These are phyloP conservation scores for Pocillopora damicornis DNA, from an alignment of 64 coral and sea anemone species.

Conservation along the genomic window DNA sequence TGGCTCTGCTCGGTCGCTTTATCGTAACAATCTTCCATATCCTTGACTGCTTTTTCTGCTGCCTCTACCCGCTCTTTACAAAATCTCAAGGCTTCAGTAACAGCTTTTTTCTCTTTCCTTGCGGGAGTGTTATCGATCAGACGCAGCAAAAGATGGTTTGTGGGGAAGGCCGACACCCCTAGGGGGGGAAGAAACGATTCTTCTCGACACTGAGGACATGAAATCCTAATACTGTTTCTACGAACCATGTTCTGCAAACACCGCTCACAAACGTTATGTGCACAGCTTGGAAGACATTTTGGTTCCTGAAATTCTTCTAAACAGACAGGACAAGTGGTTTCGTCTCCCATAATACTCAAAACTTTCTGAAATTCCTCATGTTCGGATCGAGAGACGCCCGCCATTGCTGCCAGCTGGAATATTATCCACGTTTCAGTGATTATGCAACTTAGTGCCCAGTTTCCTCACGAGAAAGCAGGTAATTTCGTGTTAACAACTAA, in stretches of 20 bases:
- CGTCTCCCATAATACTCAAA: slow-evolving; percentile 39
- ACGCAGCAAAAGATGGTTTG: slow-evolving; percentile 37
- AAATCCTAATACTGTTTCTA: slow-evolving; percentile 11
- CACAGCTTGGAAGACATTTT: slow-evolving; percentile 61
- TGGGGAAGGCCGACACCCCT: slow-evolving; percentile 29
- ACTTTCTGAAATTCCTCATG: slow-evolving; percentile 9
- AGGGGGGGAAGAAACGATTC: slow-evolving; percentile 6
- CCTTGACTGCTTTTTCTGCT: slow-evolving; percentile 14
- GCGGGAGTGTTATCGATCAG: slow-evolving; percentile 35
- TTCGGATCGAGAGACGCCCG: slow-evolving; percentile 2
- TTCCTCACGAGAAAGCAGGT: not conserved
- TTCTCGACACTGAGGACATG: slow-evolving; percentile 32
- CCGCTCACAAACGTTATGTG: slow-evolving; percentile 64
- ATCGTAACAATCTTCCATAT: slow-evolving; percentile 20
- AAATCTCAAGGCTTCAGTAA: not conserved
- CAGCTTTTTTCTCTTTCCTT: slow-evolving; percentile 32
- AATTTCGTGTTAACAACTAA: no score
- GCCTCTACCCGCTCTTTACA: slow-evolving; percentile 20
- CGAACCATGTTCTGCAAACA: slow-evolving; percentile 51
- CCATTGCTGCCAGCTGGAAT: slow-evolving; percentile 2
- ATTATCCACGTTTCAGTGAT: not conserved
- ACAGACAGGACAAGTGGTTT: slow-evolving; percentile 60
- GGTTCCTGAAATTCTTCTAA: slow-evolving; percentile 66
- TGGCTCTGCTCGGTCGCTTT: not conserved
- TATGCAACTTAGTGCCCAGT: not conserved